Base-by-base conservation (phyloP, 2,797 vertebrate species). In the Alcedo atthis region DNA sequence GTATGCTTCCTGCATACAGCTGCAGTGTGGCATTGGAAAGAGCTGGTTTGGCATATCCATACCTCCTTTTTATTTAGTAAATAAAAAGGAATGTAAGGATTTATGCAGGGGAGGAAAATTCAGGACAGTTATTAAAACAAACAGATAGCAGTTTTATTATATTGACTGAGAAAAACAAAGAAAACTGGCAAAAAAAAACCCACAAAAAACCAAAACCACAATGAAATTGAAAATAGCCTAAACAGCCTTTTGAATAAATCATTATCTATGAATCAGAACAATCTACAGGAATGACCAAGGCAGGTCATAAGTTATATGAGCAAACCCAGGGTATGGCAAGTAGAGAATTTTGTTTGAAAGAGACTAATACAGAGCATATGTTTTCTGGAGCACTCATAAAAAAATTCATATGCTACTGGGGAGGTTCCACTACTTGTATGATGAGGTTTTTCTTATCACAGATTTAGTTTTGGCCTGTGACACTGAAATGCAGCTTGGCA, bases 1-100 rank as follows among this genome's bases (percentile, higher is more conserved):
- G 89, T 88, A 94, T 93, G 81, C 91, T 26, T 91, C 21, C 74
- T 79, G 80, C 82, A 91, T 77, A 74, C 61, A 84, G 4, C 82
- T 94, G 90, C 93, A 94, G 87, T 67, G 32, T 89, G 69, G 59
- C 74, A 79, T 55, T 87, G 81, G 91, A 90, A 90, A 86, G 48
- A 80, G 67, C 77, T 84, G 33, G n/a, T 76, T 91, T 84, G 35
- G 32, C 8, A 1, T 53, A 81, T 59, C 40, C 14, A 16, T 66
- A 64, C 54, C 16, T 81, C 32, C 12, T 74, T 95, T 90, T 92
- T 75, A 66, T 85, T 81, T 91, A 89, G 51, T n/a, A 81, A 87
- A 90, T 82, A 82, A 92, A 90, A 90, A 30, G 13, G 57, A 82
- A 85, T 55, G 13, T 64, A 77, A 87, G 90, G 49, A 54, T 89